These are phyloP conservation scores for Apamea crenata DNA, from an alignment of 2,888 invertebrate genomes.

Conservation along the genomic window DNA sequence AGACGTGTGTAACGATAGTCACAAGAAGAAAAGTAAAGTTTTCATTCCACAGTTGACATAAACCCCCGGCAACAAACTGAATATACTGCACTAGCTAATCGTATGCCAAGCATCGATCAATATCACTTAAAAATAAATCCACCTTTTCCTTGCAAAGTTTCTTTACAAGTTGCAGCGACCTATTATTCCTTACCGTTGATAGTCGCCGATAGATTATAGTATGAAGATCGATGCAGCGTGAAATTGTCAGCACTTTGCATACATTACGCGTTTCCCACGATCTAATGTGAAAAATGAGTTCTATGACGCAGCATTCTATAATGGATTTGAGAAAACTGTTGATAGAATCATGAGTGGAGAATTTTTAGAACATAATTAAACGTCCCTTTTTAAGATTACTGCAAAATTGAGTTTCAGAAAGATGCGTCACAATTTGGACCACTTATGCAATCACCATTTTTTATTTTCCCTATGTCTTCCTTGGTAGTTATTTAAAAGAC, in stretches of 20 bases:
- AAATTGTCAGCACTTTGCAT: conserved; percentile 68
- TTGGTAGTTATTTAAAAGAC: background rate
- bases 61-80: background rate
- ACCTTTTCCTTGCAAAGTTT: conserved; percentile 50
- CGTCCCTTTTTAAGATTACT: too few species aligned
- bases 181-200: conserved; percentile 60
- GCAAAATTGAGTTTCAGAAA: background rate
- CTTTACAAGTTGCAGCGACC: conserved; percentile 52
- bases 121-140: conserved; percentile 56
- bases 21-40: background rate
- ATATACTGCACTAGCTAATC: conserved; percentile 29
- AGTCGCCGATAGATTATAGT: conserved; percentile 57
- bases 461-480: background rate
- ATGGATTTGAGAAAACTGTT: conserved; percentile 42
- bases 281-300: conserved; percentile 54
- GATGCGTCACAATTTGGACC: background rate
- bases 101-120: conserved; percentile 46
- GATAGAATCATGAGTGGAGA: conserved; percentile 22
- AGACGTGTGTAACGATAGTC: background rate
- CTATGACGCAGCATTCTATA: conserved; percentile 54
- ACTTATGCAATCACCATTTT: background rate
- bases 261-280: conserved; percentile 61
- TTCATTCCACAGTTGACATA: background rate
- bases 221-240: conserved; percentile 61
- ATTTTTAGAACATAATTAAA: conserved; percentile 26